phyloP scores from a whole-genome alignment of 2,113 vertebrate genomes.

The Willisornis vidua region DNA sequence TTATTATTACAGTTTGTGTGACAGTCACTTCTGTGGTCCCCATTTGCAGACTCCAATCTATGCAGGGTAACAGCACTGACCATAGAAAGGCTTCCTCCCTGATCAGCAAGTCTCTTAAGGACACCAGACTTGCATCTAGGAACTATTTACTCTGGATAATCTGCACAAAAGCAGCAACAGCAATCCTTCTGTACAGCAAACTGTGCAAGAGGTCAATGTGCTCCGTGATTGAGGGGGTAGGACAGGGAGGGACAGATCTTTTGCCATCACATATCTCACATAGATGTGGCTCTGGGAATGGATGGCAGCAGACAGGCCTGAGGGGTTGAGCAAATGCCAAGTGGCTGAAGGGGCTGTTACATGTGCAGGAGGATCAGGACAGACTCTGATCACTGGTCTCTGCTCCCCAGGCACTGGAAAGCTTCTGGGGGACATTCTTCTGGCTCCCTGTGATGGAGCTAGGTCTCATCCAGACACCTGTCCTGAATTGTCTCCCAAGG shows the following conservation, averaged over 20 bases:
- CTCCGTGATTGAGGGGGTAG: not conserved
- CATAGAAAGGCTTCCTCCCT: not conserved
- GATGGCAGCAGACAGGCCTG: not conserved
- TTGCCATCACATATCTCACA: not conserved
- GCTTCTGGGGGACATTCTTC: not conserved
- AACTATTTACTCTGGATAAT: not conserved
- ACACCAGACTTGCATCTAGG: not conserved
- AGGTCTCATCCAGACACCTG: not conserved
- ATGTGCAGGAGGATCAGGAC: not conserved
- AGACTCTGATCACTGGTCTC: not conserved
- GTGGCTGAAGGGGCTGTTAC: not conserved
- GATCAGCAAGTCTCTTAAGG: not conserved
- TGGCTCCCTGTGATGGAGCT: not conserved
- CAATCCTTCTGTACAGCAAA: not conserved
- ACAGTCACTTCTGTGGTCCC: not conserved
- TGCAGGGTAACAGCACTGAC: not conserved
- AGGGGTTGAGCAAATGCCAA: not conserved
- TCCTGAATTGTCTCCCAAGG: not conserved
- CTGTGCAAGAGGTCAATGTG: fast-evolving
- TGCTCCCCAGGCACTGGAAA: not conserved
- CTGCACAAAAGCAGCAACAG: not conserved
- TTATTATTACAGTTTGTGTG: not conserved
- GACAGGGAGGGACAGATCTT: not conserved
- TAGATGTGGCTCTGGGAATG: fast-evolving
- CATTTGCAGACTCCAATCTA: not conserved